Percentiles rank a stretch among this genome's conserved stretches.
phyloP scores from a whole-genome alignment of 2,797 vertebrate species.

The Xiphophorus birchmanni region DNA sequence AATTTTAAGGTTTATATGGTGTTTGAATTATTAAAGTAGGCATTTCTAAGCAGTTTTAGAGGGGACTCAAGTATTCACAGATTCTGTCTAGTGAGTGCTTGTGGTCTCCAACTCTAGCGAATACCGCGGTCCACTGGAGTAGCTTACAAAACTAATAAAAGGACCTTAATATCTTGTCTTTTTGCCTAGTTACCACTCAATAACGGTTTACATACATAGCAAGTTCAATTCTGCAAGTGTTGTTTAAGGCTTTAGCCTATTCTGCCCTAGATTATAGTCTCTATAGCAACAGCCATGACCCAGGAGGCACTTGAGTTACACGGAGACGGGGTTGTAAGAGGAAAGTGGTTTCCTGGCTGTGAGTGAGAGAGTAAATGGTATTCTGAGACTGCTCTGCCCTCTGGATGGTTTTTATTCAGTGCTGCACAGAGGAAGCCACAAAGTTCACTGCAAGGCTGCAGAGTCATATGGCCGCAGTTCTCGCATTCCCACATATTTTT shows the following conservation, averaged over 20 bases:
- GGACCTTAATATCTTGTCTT: neutral
- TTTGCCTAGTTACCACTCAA: constrained; percentile 2
- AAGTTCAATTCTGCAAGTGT: constrained; percentile 23
- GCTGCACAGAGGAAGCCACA: constrained; percentile 43
- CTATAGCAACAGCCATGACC: constrained; percentile 62
- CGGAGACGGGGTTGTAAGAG: constrained; percentile 40
- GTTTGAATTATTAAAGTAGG: neutral
- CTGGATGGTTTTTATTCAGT: constrained; percentile 64
- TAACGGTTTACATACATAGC: constrained; percentile 1
- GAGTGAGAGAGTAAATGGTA: constrained; percentile 50
- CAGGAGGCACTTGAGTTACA: constrained; percentile 59
- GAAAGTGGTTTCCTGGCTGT: constrained; percentile 62
- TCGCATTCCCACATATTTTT: constrained; percentile 42
- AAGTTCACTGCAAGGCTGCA: constrained; percentile 45
- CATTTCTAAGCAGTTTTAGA: neutral
- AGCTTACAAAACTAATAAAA: neutral
- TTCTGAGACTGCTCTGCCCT: constrained; percentile 38
- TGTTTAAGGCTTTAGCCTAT: constrained; percentile 22
- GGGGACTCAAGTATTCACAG: neutral
- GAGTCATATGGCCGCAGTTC: constrained; percentile 62
- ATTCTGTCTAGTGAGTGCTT: neutral
- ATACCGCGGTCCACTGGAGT: neutral
- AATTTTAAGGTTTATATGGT: neutral
- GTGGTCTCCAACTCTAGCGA: neutral
- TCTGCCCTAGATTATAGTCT: constrained; percentile 46